phyloP scores from a whole-genome alignment of 30 jellyfish, hydroid and myxozoan genomes.

The Catostylus mosaicus region DNA sequence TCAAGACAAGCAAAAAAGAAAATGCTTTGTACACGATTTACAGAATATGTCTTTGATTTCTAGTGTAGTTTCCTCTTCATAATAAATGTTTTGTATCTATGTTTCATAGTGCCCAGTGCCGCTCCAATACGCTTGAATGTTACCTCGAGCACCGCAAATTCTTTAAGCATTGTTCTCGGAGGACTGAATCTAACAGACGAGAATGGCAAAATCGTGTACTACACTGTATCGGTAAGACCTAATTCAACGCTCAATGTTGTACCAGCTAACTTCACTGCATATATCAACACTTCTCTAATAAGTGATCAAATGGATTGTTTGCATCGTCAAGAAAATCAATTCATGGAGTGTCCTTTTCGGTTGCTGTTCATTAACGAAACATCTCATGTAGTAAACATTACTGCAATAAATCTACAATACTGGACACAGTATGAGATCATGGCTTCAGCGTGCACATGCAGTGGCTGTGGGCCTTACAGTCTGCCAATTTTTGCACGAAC shows the following conservation, averaged over 20 bases:
- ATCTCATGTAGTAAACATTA: constrained; percentile 2
- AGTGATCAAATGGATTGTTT: no score
- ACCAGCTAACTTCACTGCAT: no score
- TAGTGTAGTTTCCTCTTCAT: no score
- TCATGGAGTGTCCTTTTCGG: neutral
- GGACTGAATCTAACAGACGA: constrained; percentile 33
- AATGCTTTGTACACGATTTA: no score
- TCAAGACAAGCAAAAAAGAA: no score
- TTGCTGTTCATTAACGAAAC: neutral
- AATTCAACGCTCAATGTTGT: no score
- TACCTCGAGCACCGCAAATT: constrained; percentile 11
- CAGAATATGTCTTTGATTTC: no score
- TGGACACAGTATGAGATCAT: constrained; percentile 43
- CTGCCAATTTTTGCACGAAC: constrained; percentile 1
- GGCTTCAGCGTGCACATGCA: constrained; percentile 67
- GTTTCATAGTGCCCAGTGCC: constrained; percentile 46
- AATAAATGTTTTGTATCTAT: no score
- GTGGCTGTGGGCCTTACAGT: constrained; percentile 60
- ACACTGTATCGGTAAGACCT: constrained; percentile 22
- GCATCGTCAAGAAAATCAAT: no score
- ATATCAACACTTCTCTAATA: no score
- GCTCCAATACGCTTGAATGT: neutral
- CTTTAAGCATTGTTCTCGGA: constrained; percentile 44
- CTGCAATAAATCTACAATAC: constrained; percentile 20
- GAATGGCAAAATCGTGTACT: constrained; percentile 48